phyloP scores from a whole-genome alignment of 2,113 vertebrate species.

The Pygoscelis adeliae region DNA sequence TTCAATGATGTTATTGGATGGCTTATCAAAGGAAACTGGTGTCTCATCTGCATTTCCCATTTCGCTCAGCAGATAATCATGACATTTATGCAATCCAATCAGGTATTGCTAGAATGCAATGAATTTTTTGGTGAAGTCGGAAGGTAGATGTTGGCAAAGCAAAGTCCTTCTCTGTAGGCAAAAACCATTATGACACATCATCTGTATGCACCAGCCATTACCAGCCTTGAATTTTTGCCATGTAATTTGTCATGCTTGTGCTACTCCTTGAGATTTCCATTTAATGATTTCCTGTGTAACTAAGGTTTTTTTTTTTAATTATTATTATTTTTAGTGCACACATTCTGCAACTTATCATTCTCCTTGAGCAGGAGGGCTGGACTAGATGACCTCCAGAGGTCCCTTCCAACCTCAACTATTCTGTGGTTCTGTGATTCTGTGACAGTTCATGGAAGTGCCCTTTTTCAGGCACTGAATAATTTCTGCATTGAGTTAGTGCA shows the following conservation, averaged over 20 bases:
- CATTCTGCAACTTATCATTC: background rate
- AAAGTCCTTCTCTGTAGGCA: background rate
- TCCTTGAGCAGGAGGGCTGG: background rate
- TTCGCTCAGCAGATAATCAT: background rate
- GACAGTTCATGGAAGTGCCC: background rate
- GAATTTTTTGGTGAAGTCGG: background rate
- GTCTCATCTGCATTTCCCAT: slow-evolving; percentile 29
- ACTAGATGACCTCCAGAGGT: background rate
- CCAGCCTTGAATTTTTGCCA: slow-evolving; percentile 28
- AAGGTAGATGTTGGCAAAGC: background rate
- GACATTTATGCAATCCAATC: slow-evolving; percentile 12
- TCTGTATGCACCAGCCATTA: background rate
- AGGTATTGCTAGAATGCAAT: background rate
- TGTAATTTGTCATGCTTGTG: background rate
- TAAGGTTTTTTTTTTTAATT: background rate
- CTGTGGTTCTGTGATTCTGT: background rate
- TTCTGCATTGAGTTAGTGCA: background rate
- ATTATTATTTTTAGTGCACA: background rate
- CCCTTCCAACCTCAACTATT: background rate
- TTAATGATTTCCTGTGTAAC: background rate
- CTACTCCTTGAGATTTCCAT: background rate
- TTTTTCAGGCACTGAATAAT: background rate
- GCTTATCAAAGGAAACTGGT: slow-evolving; percentile 25
- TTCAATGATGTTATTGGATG: slow-evolving; percentile 22
- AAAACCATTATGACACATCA: slow-evolving; percentile 6